phyloP scores from a whole-genome alignment of 2,888 invertebrate genomes.

The Aspidiotus rigidus region DNA sequence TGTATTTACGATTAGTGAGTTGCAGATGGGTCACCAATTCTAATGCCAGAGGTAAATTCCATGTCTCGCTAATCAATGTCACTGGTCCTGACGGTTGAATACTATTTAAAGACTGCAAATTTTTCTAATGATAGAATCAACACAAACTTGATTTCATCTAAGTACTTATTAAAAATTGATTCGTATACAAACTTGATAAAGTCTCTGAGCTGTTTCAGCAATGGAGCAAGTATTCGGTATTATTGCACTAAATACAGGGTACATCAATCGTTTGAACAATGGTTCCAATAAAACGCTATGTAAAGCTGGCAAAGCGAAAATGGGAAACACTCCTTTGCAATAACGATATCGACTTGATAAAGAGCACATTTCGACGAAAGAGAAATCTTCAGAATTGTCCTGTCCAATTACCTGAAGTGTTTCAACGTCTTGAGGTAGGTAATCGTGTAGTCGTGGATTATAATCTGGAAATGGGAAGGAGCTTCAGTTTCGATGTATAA shows the following conservation, averaged over 20 bases:
- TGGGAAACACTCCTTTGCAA: constrained; percentile 41
- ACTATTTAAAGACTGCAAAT: no score
- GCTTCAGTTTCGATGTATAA: no score
- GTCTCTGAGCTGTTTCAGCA: no score
- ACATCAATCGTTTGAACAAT: constrained; percentile 41
- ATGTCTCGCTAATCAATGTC: neutral
- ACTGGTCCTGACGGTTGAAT: neutral
- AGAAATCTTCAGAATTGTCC: constrained; percentile 36
- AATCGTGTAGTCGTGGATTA: neutral
- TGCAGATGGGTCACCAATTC: neutral
- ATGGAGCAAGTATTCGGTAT: no score
- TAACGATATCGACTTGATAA: constrained; percentile 41
- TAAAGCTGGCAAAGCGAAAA: constrained; percentile 45
- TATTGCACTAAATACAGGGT: constrained; percentile 43
- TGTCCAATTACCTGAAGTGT: constrained; percentile 21
- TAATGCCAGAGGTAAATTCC: neutral
- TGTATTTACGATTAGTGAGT: neutral
- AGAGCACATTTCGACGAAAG: constrained; percentile 43
- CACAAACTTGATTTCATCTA: no score
- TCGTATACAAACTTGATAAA: no score
- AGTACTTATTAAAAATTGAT: no score
- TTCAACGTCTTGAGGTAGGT: constrained; percentile 21
- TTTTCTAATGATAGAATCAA: no score
- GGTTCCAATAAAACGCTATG: constrained; percentile 40
- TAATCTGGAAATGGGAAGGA: neutral